Evolutionary conservation across 2,113 vertebrate genomes (phyloP).

Genomic region (Dascyllus trimaculatus): DNA sequence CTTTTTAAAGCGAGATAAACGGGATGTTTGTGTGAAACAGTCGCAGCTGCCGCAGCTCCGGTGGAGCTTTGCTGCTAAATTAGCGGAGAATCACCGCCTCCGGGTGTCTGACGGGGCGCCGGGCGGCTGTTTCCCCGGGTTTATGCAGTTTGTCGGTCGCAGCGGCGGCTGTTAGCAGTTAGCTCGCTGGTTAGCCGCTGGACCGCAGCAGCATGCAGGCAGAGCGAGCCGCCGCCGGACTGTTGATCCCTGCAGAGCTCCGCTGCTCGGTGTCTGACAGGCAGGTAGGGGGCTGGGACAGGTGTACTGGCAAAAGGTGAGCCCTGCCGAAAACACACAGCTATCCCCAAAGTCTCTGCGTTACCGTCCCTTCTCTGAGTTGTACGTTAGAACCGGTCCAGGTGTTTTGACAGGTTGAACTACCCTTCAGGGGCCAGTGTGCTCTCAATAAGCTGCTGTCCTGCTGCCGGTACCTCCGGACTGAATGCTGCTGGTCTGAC

Average conservation of each 20-base stretch:
- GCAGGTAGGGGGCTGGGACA: no score
- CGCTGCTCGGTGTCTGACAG: no score
- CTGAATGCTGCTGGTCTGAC: no score
- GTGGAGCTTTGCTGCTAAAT: neutral
- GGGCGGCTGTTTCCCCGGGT: neutral
- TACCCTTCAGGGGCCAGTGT: no score
- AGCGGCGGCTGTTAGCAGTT: slow-evolving; percentile 40
- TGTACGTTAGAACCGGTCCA: no score
- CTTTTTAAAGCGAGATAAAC: slow-evolving; percentile 88
- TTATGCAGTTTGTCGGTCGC: neutral
- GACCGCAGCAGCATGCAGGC: slow-evolving; percentile 30
- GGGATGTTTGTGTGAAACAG: slow-evolving; percentile 51
- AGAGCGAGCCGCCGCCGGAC: slow-evolving; percentile 8
- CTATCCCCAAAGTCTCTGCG: no score
- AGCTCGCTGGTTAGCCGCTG: slow-evolving; percentile 60
- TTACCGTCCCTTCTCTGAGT: no score
- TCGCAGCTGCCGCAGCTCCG: neutral
- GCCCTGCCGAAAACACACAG: no score
- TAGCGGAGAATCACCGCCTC: neutral
- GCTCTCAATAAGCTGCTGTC: no score
- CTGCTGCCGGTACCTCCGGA: no score
- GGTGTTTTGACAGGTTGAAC: no score
- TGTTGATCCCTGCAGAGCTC: neutral
- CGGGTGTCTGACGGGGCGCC: neutral
- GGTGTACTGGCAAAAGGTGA: no score